Conservation (phyloP, 2,113 vertebrate species). For the Muscicapa adusta region DNA sequence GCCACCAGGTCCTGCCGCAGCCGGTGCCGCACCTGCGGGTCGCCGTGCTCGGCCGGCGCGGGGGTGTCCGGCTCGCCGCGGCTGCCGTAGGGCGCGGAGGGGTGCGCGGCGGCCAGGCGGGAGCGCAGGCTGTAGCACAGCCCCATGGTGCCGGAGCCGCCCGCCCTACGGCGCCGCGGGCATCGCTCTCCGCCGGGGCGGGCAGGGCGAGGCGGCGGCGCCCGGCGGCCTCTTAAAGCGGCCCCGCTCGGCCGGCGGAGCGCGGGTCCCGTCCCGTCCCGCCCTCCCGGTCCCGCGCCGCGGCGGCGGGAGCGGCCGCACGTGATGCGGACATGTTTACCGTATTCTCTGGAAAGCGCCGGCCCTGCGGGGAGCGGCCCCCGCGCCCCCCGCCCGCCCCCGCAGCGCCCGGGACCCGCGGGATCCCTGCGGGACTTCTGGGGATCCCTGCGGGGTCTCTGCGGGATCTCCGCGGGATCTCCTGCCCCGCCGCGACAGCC, state of each 20-base stretch:
- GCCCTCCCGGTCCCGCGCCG: neutral
- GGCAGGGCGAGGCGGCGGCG: neutral
- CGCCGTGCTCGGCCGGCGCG: neutral
- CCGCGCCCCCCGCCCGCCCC: neutral
- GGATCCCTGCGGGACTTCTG: too few relatives aligned
- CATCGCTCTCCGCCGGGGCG: neutral
- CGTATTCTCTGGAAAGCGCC: conserved; percentile 23
- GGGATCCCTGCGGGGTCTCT: neutral
- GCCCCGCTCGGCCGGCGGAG: neutral
- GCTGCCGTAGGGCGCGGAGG: conserved; percentile 46
- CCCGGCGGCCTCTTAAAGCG: neutral
- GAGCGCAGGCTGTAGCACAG: conserved; percentile 64
- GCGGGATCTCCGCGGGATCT: too few relatives aligned
- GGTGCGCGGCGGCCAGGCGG: conserved; percentile 51
- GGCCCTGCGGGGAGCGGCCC: too few relatives aligned
- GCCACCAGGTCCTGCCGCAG: conserved; percentile 47
- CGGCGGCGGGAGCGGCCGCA: neutral
- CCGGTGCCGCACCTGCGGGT: conserved; percentile 52
- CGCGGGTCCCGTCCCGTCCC: neutral
- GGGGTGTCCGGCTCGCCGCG: neutral
- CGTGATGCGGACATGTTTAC: conserved; percentile 44
- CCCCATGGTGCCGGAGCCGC: conserved; percentile 33
- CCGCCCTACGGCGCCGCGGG: neutral
- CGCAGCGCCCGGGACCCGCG: neutral
- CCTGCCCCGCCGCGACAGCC: neutral